Conservation (phyloP, 2,797 vertebrate genomes). For the Benthosema pterotum region DNA sequence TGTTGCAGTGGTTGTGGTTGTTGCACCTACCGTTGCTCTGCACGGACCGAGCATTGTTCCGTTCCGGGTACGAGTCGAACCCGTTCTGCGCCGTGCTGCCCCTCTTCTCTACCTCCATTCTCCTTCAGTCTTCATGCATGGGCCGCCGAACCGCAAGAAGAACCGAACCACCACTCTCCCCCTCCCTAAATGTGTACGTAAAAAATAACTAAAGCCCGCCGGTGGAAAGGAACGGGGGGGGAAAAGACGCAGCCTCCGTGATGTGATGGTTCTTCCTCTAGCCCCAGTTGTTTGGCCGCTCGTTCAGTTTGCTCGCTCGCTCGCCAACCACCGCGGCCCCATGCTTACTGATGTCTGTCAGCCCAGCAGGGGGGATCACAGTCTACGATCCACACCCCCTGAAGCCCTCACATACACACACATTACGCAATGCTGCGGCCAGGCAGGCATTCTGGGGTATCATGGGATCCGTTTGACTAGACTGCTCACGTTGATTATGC, state of each 20-base stretch:
- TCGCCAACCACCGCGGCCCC: slow-evolving; percentile 60
- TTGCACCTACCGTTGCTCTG: slow-evolving; percentile 71
- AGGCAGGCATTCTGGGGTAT: slow-evolving; percentile 31
- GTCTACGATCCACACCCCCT: slow-evolving; percentile 57
- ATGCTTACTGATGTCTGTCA: slow-evolving; percentile 55
- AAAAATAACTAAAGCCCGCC: no score
- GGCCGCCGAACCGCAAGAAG: slow-evolving; percentile 42
- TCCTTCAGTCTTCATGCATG: slow-evolving; percentile 52
- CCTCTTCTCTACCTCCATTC: slow-evolving; percentile 83
- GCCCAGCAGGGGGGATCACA: slow-evolving; percentile 51
- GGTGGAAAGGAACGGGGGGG: no score
- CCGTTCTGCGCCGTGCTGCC: slow-evolving; percentile 66
- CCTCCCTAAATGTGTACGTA: no score
- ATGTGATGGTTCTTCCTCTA: not conserved
- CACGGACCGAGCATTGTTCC: slow-evolving; percentile 70
- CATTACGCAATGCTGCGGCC: slow-evolving; percentile 17
- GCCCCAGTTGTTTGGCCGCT: no score
- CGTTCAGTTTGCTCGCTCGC: slow-evolving; percentile 22
- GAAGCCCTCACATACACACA: not conserved
- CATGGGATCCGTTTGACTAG: slow-evolving; percentile 1
- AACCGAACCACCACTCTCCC: no score
- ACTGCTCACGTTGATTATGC: not conserved
- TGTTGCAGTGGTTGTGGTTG: no score
- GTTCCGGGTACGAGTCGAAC: slow-evolving; percentile 79
- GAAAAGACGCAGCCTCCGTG: no score